Evolutionary conservation across 2,888 invertebrate genomes (phyloP).

Genomic region (Ectropis crepuscularia): DNA sequence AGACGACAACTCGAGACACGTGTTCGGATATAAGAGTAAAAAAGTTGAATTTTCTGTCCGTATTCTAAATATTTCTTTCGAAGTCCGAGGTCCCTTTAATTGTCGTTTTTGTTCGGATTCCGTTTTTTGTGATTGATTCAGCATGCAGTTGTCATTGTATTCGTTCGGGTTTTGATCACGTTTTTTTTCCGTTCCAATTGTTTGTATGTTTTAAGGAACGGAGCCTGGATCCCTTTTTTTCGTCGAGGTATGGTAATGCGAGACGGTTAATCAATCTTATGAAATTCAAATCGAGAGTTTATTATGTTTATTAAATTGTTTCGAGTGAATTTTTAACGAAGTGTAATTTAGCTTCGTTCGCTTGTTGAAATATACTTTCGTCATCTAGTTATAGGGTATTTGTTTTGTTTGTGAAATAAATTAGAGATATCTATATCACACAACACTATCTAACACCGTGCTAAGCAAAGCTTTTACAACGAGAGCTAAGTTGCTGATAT

Average conservation of each 20-base stretch:
- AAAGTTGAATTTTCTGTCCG: constrained; percentile 56
- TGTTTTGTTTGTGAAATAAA: no score
- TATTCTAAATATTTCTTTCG: constrained; percentile 82
- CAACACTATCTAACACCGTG: no score
- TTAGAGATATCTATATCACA: no score
- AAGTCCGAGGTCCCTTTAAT: constrained; percentile 74
- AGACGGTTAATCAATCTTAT: constrained; percentile 73
- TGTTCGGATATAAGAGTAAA: constrained; percentile 63
- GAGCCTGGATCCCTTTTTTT: constrained; percentile 60
- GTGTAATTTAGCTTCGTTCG: background rate
- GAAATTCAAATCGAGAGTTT: constrained; percentile 63
- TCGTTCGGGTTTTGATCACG: constrained; percentile 78
- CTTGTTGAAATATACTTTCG: background rate
- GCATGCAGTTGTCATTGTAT: constrained; percentile 84
- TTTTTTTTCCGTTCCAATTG: constrained; percentile 75
- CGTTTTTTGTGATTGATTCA: constrained; percentile 84
- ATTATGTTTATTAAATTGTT: constrained; percentile 50
- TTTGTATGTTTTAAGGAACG: constrained; percentile 80
- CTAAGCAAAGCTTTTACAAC: no score
- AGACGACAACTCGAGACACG: constrained; percentile 79
- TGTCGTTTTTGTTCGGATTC: constrained; percentile 84
- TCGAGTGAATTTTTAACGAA: constrained; percentile 16
- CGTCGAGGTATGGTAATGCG: constrained; percentile 65
- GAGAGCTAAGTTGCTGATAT: no score
- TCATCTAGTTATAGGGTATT: no score